Base-by-base conservation (phyloP, 2,113 vertebrate species). In the Pao palembangensis region DNA sequence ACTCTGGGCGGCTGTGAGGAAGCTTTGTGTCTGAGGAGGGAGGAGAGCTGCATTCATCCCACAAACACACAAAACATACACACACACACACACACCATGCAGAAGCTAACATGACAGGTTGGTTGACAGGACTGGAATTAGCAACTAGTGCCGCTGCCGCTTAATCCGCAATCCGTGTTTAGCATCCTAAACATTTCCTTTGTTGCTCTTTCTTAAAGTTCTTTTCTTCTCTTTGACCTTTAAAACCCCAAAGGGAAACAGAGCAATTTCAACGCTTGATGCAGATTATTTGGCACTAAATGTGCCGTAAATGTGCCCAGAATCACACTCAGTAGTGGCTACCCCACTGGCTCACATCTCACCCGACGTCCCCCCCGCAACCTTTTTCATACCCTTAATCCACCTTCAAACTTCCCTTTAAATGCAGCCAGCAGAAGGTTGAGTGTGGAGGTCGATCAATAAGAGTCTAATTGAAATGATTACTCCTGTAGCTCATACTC, bases 401-500 rank as follows among this genome's bases (percentile, higher is more conserved):
- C 16, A 23, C 51, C 48, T 41, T 50, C 25, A 46, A 15, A 52
- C 51, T 59, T 73, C 34, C 4, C 51, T 67, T n/a, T 75, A 61
- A 72, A 71, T 54, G 56, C 67, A 23, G 21, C 60, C 73, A 67
- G 34, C 21, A 21, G 28, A 62, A 54, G 55, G 69, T 56, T 58
- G 61, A 72, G 28, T 47, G 58, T 17, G 1, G 55, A 58, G 60
- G 71, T 64, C 58, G 21, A 85, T 85, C 81, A 75, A 83, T 84
- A 68, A 14, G 43, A 60, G 64, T 73, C 50, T 62, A 78, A 74
- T 62, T 59, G 54, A 55, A 67, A 73, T 76, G 81, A 84, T 86
- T 80, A 80, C 49, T 51, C 51, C 48, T 43, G 57, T 55, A 55
- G 64, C 65, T 74, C 61, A 41, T 49, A 55, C 56, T 49, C 43